phyloP scores from a whole-genome alignment of 2,113 vertebrate genomes.

The Syngnathus scovelli region DNA sequence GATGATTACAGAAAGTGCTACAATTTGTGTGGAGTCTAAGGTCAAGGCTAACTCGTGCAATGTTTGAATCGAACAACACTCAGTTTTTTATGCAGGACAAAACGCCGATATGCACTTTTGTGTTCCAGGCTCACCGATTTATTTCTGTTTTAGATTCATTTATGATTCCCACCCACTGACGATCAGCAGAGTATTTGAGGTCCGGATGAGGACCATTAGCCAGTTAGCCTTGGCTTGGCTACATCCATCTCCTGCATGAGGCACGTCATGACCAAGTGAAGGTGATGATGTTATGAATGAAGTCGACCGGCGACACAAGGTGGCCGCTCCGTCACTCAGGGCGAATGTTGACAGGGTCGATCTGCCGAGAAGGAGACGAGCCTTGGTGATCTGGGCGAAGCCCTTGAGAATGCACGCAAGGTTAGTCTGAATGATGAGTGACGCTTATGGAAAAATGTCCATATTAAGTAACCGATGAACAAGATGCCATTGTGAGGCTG shows the following conservation, averaged over 20 bases:
- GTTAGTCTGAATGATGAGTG: slow-evolving; percentile 47
- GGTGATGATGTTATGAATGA: slow-evolving; percentile 71
- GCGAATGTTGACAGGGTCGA: slow-evolving; percentile 36
- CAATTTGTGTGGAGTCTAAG: too few relatives aligned
- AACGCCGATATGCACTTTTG: too few relatives aligned
- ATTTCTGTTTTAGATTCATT: too few relatives aligned
- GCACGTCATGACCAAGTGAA: slow-evolving; percentile 61
- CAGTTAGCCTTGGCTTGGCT: slow-evolving; percentile 62
- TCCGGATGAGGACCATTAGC: slow-evolving; percentile 57
- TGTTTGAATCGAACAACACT: too few relatives aligned
- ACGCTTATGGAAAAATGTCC: slow-evolving; percentile 31
- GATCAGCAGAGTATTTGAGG: slow-evolving; percentile 23
- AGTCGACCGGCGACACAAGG: slow-evolving; percentile 61
- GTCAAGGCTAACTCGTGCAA: too few relatives aligned
- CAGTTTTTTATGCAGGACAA: too few relatives aligned
- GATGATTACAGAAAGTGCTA: too few relatives aligned
- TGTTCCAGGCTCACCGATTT: too few relatives aligned
- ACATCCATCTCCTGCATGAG: slow-evolving; percentile 59
- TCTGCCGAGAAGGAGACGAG: slow-evolving; percentile 28
- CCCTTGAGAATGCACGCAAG: slow-evolving; percentile 51
- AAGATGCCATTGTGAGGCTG: neutral
- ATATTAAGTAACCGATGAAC: slow-evolving; percentile 14
- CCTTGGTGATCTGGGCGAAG: slow-evolving; percentile 50
- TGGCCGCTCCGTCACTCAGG: slow-evolving; percentile 52
- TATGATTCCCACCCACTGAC: slow-evolving; percentile 10